phyloP scores from a whole-genome alignment of 2,113 vertebrate genomes.

The Rutilus rutilus region DNA sequence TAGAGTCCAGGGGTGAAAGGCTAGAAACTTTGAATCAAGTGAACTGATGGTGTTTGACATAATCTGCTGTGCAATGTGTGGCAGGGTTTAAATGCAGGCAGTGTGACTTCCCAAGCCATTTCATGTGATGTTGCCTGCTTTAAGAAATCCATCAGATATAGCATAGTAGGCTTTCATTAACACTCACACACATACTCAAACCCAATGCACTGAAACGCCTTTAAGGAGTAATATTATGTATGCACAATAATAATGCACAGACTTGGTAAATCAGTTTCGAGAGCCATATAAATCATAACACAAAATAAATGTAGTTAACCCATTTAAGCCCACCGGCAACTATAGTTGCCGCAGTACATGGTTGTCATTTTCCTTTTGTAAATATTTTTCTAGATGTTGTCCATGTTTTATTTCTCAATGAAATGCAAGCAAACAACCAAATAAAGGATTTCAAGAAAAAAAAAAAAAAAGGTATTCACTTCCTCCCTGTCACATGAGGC shows the following conservation, averaged over 20 bases:
- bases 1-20: not conserved
- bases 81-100: slow-evolving; percentile 55
- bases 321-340: too few relatives aligned
- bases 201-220: not conserved
- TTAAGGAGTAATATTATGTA: not conserved
- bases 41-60: slow-evolving; percentile 63
- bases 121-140: slow-evolving; percentile 66
- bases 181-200: not conserved
- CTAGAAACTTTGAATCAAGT: slow-evolving; percentile 3
- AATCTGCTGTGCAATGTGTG: slow-evolving; percentile 69
- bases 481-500: too few relatives aligned
- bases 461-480: too few relatives aligned
- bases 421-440: too few relatives aligned
- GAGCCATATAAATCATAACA: not conserved
- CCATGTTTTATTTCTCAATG: too few relatives aligned
- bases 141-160: not conserved
- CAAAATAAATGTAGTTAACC: not conserved
- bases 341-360: too few relatives aligned
- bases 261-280: too few relatives aligned
- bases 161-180: not conserved
- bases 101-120: slow-evolving; percentile 68
- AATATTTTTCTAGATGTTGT: too few relatives aligned
- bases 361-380: too few relatives aligned
- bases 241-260: not conserved
- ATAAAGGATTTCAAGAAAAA: too few relatives aligned